phyloP scores from a whole-genome alignment of 2,797 vertebrate genomes.

The Acanthurus lineatus region DNA sequence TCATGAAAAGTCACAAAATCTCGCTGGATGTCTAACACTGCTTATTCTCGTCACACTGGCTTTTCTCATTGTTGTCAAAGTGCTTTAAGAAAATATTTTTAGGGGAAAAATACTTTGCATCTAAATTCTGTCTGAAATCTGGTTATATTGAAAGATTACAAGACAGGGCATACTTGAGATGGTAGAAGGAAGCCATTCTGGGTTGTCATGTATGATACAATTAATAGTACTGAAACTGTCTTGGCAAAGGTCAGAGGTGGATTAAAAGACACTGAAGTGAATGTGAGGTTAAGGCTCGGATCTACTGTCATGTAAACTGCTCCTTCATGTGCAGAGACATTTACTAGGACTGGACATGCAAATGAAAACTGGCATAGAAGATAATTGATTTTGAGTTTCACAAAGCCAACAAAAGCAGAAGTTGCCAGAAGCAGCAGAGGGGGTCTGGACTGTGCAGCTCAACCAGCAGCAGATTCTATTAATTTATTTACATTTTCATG shows the following conservation, averaged over 20 bases:
- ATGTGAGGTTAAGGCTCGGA: slow-evolving; percentile 65
- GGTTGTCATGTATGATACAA: slow-evolving; percentile 33
- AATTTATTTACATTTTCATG: slow-evolving; percentile 30
- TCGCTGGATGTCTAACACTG: slow-evolving; percentile 21
- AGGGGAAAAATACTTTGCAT: slow-evolving; percentile 11
- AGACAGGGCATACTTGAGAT: slow-evolving; percentile 23
- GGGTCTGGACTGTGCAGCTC: slow-evolving; percentile 17
- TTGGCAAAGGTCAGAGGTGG: slow-evolving; percentile 66
- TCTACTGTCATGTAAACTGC: slow-evolving; percentile 49
- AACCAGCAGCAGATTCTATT: slow-evolving; percentile 33
- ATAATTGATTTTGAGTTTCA: slow-evolving; percentile 29
- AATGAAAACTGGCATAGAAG: slow-evolving; percentile 32
- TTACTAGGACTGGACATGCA: slow-evolving; percentile 38
- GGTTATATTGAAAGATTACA: slow-evolving; percentile 30
- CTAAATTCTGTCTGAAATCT: slow-evolving; percentile 31
- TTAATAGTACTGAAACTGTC: slow-evolving; percentile 48
- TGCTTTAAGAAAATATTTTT: slow-evolving; percentile 40
- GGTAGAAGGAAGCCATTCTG: slow-evolving; percentile 30
- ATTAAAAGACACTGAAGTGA: slow-evolving; percentile 72
- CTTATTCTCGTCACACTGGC: slow-evolving; percentile 8
- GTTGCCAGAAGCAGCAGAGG: slow-evolving; percentile 37
- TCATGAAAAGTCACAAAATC: slow-evolving; percentile 29
- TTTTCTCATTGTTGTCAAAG: slow-evolving; percentile 40
- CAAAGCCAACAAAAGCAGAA: slow-evolving; percentile 40
- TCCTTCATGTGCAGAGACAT: slow-evolving; percentile 32